Conservation (phyloP, 2,797 vertebrate species). For the Manis crassicaudata region DNA sequence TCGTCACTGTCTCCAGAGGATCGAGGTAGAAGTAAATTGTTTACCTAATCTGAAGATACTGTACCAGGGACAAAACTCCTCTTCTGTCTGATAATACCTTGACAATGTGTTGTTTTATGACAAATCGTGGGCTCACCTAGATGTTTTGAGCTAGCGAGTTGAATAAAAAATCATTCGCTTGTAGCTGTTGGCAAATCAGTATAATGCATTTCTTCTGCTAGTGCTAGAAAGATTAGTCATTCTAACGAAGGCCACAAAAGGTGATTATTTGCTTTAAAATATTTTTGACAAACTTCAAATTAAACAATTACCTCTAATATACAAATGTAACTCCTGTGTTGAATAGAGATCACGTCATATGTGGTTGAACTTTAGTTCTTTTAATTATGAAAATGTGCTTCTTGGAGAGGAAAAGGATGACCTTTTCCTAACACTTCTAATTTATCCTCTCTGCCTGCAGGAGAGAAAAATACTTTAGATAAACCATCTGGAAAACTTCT, state of each 20-base stretch:
- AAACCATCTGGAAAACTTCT: constrained; percentile 77
- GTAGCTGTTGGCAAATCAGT: constrained; percentile 77
- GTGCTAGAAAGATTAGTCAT: constrained; percentile 69
- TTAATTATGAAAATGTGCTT: constrained; percentile 73
- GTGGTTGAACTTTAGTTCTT: constrained; percentile 71
- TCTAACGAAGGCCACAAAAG: constrained; percentile 60
- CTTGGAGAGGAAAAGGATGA: constrained; percentile 64
- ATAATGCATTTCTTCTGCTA: constrained; percentile 75
- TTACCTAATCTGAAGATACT: constrained; percentile 65
- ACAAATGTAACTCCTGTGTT: constrained; percentile 10
- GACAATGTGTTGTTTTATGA: constrained; percentile 59
- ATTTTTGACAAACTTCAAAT: constrained; percentile 80
- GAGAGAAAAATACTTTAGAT: constrained; percentile 75
- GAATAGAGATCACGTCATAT: constrained; percentile 61
- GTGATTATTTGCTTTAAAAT: constrained; percentile 74
- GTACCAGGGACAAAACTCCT: constrained; percentile 49
- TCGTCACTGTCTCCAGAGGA: constrained; percentile 53
- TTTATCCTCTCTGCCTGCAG: constrained; percentile 68
- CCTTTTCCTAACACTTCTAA: constrained; percentile 72
- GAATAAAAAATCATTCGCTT: constrained; percentile 74
- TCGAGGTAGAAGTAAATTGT: constrained; percentile 68
- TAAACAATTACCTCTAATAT: constrained; percentile 39
- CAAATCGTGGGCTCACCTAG: constrained; percentile 67
- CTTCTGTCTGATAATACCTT: constrained; percentile 8
- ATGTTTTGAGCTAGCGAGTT: constrained; percentile 50